Base-by-base conservation (phyloP, 2,113 vertebrate genomes). In the Chloropsis hardwickii region DNA sequence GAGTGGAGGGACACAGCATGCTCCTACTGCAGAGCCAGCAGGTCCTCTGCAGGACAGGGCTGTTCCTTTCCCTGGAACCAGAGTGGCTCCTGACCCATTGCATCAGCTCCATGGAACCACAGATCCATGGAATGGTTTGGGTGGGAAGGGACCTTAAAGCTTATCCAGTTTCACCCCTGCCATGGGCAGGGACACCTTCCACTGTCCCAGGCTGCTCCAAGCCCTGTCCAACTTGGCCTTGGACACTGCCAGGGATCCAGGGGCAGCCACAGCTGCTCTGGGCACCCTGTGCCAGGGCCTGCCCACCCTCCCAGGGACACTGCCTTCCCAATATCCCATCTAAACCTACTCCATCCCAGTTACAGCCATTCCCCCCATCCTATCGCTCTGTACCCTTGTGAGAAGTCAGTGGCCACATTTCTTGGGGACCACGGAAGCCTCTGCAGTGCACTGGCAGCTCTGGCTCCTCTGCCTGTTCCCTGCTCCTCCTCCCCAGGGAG, bases 81-180 rank as follows among this genome's bases (percentile, higher is more conserved):
- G 35, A 13, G 22, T 42, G 25, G 9, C 22, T 61, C 33, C 62
- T 69, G 39, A 40, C 3, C 56, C 35, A 22, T 1, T 42, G 48
- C 14, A 11, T 15, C n/a, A 16, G 33, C 18, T 29, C 33, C 37
- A 39, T 10, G n/a, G 83, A 69, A 70, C 5, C 48, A 56, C 10
- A 40, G 78, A 66, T 24, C 6, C 29, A 12, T 16, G 12, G 22
- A 19, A 31, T 54, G 21, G 17, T 1, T 61, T 40, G 21, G 29
- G 21, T 15, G 1, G 29, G 35, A 16, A 61, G 17, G 11, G n/a
- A 54, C 17, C 11, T 29, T 14, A 47, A 25, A 61, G 1, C 9
- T 0, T 40, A 9, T 5, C n/a, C 29, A 1, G 2, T 1, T 0
- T 20, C 61, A 76, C 16, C 3, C 47, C 40, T 40, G 54, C 25